A percentile compares a stretch with the other conserved stretches of the same genome.
Evolutionary conservation across 2,797 vertebrate genomes (phyloP).

Genomic region (Apogon talboti): DNA sequence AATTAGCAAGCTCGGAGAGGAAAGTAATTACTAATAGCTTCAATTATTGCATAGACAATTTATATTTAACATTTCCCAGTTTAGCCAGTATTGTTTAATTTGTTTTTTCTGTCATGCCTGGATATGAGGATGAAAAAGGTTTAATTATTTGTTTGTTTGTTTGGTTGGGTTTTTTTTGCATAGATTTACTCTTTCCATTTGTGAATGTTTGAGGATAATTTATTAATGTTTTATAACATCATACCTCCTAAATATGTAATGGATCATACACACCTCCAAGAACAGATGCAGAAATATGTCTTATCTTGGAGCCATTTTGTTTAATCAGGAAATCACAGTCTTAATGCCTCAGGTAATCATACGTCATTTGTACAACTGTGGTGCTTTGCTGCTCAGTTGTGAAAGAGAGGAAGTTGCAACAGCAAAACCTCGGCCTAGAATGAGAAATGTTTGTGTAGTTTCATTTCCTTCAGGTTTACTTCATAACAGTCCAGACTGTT

Average conservation of each 20-base stretch:
- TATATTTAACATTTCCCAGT: not conserved
- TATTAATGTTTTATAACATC: too few relatives aligned
- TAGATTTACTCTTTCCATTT: not conserved
- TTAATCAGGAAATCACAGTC: not conserved
- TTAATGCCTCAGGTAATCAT: not conserved
- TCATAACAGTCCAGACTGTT: slow-evolving; percentile 10
- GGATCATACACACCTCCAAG: too few relatives aligned
- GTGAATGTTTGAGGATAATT: too few relatives aligned
- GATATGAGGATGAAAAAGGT: too few relatives aligned
- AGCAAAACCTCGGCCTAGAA: slow-evolving; percentile 24
- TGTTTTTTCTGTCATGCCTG: not conserved
- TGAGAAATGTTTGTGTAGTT: slow-evolving; percentile 54
- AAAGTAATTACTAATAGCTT: not conserved
- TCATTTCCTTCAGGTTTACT: slow-evolving; percentile 65
- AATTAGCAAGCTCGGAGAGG: not conserved
- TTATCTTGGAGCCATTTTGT: not conserved
- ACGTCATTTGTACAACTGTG: slow-evolving; percentile 16
- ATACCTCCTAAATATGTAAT: too few relatives aligned
- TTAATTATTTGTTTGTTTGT: too few relatives aligned
- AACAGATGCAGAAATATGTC: too few relatives aligned
- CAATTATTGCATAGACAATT: not conserved
- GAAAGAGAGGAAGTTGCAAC: slow-evolving; percentile 67
- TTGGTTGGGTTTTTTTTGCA: too few relatives aligned
- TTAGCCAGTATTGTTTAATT: not conserved
- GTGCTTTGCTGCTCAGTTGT: slow-evolving; percentile 30